Evolutionary conservation across 1,140 invertebrate species (phyloP), one percentile per base, ranked within the genome.

Genomic region (Kradibia gibbosae): DNA sequence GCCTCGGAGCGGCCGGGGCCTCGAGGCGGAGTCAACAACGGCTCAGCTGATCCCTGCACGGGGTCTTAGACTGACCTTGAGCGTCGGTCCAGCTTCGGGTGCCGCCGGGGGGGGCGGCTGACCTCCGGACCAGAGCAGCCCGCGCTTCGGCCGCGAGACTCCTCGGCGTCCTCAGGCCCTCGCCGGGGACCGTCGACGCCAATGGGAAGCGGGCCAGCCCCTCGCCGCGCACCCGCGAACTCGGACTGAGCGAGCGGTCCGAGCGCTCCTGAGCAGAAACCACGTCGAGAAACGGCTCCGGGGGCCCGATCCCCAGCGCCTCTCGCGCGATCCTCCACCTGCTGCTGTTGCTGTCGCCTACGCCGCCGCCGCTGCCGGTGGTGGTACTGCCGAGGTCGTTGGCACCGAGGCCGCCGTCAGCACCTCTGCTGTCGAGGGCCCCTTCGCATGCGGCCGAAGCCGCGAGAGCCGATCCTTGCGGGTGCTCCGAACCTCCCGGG

Each of bases 1-100:
- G 42, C 11, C n/a, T 3, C n/a, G 7, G 20, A 34, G 45, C n/a
- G 7, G 70, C 34, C 28, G 11, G 34, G 34, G 17, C 13, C 34
- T 15, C 17, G 34, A 15, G 36, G 31, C 65, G 53, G 53, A 5
- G 5, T 20, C 5, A 65, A 45, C 55, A 34, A 75, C 13, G 7
- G 42, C 7, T 45, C 50, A 20, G 50, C 15, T 11, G 20, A 53
- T 11, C 50, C 15, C 13, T 17, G 10, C 5, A 17, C 50, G 10
- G 3, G 13, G 50, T n/a, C 31, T 71, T 71, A 42, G 70, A 87
- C 88, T 89, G 83, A 90, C 89, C 89, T 89, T 86, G 86, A 84
- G 85, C 85, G 86, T 83, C 85, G 88, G 85, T 88, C 89, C 89
- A 89, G 88, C 88, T 89, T 85, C 65, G 55, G 20, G 53, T 71